These are phyloP conservation scores for Pogonognathellus flavescens DNA, from an alignment of 1,140 invertebrate species.

Conservation along the genomic window DNA sequence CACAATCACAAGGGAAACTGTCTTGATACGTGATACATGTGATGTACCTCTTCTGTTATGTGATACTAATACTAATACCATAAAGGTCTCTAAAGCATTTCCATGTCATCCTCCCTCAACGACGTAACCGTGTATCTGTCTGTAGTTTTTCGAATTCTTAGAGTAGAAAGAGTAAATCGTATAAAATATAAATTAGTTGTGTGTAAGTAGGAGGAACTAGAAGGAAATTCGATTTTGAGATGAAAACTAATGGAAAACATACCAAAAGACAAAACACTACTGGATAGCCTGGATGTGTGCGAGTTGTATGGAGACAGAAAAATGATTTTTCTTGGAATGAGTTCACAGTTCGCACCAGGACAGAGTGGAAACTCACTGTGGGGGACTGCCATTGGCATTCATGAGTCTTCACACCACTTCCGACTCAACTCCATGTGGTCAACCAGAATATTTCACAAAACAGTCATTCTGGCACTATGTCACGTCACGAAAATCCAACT, in stretches of 20 bases:
- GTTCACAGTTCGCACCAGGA: constrained; percentile 49
- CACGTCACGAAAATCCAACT: constrained; percentile 41
- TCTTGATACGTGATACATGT: not conserved
- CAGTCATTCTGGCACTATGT: constrained; percentile 39
- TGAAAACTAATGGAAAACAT: constrained; percentile 27
- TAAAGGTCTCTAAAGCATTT: not conserved
- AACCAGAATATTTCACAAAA: constrained; percentile 52
- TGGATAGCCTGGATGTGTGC: not conserved
- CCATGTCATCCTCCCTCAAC: not conserved
- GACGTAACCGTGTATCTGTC: not conserved
- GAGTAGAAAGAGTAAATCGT: not conserved
- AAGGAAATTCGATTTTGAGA: constrained; percentile 36
- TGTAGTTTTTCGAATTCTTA: not conserved
- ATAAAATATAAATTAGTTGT: not conserved
- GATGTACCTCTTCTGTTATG: not conserved
- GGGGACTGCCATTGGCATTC: constrained; percentile 38
- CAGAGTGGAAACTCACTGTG: constrained; percentile 41
- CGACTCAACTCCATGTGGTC: constrained; percentile 51
- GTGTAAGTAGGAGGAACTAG: not conserved
- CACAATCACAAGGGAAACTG: not conserved
- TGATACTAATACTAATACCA: not conserved
- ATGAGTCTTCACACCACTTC: constrained; percentile 52
- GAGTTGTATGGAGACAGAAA: not conserved
- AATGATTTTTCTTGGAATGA: constrained; percentile 43
- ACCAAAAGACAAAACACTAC: not conserved